phyloP scores from a whole-genome alignment of 2,113 vertebrate genomes.

The Scophthalmus maximus region DNA sequence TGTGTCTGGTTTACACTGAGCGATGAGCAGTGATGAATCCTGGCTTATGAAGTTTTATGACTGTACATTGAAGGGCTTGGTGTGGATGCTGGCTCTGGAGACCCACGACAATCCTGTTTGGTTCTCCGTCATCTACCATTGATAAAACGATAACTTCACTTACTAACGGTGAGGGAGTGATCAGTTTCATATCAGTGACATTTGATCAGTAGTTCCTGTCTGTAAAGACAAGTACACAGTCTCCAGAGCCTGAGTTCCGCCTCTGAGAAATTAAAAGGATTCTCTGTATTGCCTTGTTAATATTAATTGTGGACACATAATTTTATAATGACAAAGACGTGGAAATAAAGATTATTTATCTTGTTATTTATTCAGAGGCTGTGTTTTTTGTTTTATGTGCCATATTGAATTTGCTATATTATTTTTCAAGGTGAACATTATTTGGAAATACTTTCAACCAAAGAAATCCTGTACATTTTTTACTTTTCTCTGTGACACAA shows the following conservation, averaged over 20 bases:
- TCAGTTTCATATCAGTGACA: conserved; percentile 15
- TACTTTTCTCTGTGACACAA: too few species aligned
- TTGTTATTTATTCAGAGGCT: conserved; percentile 83
- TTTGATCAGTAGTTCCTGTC: conserved; percentile 8
- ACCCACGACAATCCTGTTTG: conserved; percentile 39
- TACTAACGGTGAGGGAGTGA: not conserved
- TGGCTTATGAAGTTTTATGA: conserved; percentile 77
- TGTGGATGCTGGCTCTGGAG: conserved; percentile 77
- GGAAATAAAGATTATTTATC: conserved; percentile 90
- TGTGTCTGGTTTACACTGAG: conserved; percentile 79
- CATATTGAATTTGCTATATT: not conserved
- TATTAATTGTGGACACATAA: conserved; percentile 86
- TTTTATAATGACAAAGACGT: conserved; percentile 85
- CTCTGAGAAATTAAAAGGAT: conserved; percentile 76
- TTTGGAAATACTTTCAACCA: not conserved
- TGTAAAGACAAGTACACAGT: conserved; percentile 34
- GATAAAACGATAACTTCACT: conserved; percentile 11
- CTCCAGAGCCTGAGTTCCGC: conserved; percentile 77
- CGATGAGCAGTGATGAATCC: conserved; percentile 68
- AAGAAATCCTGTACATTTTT: not conserved
- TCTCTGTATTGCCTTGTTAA: conserved; percentile 86
- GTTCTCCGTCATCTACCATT: conserved; percentile 15
- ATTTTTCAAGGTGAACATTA: not conserved
- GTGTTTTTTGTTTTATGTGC: conserved; percentile 21
- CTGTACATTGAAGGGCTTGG: conserved; percentile 76